Base-by-base conservation (phyloP, 2,888 invertebrate species). In the Argynnis bischoffii region DNA sequence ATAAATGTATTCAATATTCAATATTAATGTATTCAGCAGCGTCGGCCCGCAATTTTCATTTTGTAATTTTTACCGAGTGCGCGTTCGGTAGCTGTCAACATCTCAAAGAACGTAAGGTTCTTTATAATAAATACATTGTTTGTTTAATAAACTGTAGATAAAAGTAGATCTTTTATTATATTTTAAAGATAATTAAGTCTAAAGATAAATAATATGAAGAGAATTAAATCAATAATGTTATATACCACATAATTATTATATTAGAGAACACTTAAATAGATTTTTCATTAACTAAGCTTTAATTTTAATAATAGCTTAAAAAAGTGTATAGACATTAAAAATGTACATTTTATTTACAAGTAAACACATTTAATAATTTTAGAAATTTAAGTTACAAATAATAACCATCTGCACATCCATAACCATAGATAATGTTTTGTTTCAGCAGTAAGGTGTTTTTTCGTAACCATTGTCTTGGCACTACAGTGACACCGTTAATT, bases 11-110 rank as follows among this genome's bases (percentile, higher is more conserved):
- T 90, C 89, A 90, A 92, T 93, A 92, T 93, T 90, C 86, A 81
- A 92, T 93, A 91, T 92, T 92, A 92, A 92, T 86, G 90, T 91
- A 92, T 92, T 89, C 90, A 89, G 81, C 85, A 85, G 87, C 86
- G 87, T 85, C 88, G 90, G 87, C 77, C 90, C 90, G 90, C 89
- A 88, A 92, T 92, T 91, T 92, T 88, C 92, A 92, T 92, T 92
- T 91, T 92, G 91, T 92, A 92, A 93, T 92, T 92, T 92, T 91
- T 92, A 89, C 86, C 85, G 89, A 90, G 87, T 87, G 87, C 88
- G 87, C 89, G 81, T 83, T 83, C 86, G 63, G 71, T 60, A 83
- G 70, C 78, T 75, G 79, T 85, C 87, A 90, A 91, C 76, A 72
- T 78, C 75, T 74, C 63, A 64, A 67, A 67, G 66, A 54, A 67